Evolutionary conservation across 2,113 vertebrate species (phyloP).

Genomic region (Fukomys damarensis): DNA sequence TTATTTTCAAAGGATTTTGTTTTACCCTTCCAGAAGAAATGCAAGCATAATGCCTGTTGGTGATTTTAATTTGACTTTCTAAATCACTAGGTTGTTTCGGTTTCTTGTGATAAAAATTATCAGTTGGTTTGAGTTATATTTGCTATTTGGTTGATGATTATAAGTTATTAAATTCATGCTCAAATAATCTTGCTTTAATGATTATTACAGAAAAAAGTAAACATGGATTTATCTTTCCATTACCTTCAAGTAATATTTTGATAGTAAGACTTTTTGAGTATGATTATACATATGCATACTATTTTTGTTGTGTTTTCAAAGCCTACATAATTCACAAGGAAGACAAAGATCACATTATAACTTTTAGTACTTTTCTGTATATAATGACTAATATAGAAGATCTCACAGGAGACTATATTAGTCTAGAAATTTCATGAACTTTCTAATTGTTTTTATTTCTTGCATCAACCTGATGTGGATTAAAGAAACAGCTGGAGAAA

Average conservation of each 20-base stretch:
- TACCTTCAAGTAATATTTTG: background rate
- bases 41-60: background rate
- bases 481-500: background rate
- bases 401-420: background rate
- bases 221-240: background rate
- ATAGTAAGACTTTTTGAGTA: background rate
- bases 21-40: background rate
- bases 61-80: background rate
- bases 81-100: background rate
- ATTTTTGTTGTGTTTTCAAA: background rate
- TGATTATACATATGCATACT: background rate
- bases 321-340: background rate
- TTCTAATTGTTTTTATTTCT: background rate
- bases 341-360: background rate
- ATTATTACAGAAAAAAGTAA: background rate
- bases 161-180: background rate
- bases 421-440: background rate
- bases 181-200: background rate
- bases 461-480: background rate
- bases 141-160: background rate
- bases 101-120: conserved; percentile 2
- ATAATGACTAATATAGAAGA: background rate
- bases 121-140: background rate
- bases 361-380: background rate
- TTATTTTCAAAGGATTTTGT: background rate